Percentiles rank a stretch among this genome's conserved stretches.
Conservation (phyloP, 1,140 invertebrate species). For the Andrena cerasifolii region DNA sequence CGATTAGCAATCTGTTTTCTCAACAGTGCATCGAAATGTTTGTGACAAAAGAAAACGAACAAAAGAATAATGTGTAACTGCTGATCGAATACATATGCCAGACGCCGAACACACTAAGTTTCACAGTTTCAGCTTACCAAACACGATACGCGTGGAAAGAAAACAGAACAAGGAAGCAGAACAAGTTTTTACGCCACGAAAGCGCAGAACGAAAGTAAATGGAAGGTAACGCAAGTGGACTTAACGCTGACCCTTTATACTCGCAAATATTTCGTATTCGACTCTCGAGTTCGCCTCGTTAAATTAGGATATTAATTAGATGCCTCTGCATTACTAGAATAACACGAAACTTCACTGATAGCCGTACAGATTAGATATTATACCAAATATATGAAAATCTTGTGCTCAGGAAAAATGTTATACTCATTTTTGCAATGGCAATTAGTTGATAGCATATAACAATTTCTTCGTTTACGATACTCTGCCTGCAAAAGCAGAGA, state of each 20-base stretch:
- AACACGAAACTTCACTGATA: not conserved
- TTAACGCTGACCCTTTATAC: constrained; percentile 22
- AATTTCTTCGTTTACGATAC: no score
- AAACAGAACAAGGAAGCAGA: constrained; percentile 18
- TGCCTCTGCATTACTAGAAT: not conserved
- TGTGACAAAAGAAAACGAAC: not conserved
- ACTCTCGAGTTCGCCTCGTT: constrained; percentile 16
- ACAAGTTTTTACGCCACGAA: constrained; percentile 45
- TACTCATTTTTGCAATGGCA: no score
- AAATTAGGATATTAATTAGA: constrained; percentile 45
- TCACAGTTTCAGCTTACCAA: not conserved
- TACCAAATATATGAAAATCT: not conserved
- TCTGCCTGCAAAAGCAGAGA: no score
- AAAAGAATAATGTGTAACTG: not conserved
- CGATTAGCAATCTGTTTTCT: no score
- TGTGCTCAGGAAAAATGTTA: not conserved
- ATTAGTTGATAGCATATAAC: no score
- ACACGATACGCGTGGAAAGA: not conserved
- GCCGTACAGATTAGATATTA: not conserved
- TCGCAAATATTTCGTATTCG: constrained; percentile 37
- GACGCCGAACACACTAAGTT: not conserved
- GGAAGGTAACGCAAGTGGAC: constrained; percentile 45
- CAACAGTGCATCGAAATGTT: not conserved
- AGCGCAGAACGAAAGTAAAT: constrained; percentile 39
- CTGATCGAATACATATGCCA: not conserved